Evolutionary conservation across 2,113 vertebrate species (phyloP), one percentile per base, ranked within the genome.

Genomic region (Sphyrna mokarran): DNA sequence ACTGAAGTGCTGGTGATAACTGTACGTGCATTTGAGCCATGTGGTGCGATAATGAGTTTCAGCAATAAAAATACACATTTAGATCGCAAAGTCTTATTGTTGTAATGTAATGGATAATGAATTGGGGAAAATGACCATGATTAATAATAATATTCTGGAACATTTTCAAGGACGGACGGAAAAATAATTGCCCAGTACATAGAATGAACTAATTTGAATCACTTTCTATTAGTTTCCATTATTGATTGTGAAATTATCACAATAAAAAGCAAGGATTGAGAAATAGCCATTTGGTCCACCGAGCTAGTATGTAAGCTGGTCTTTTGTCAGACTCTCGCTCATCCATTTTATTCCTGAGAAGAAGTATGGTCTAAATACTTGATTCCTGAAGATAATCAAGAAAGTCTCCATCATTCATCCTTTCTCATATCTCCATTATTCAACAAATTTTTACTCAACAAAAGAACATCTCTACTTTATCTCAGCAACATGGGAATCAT

Each of bases 131-230:
- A 63, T 66, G 58, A 66, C 8, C 89, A 63, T 90, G 58, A 63
- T 91, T 91, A 91, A n/a, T 91, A 91, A 91, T 91, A 91, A 91
- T 93, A 66, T 91, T 63, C 89, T 66, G 14, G 89, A 93, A 61
- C 1, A 68, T 14, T 63, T 90, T n/a, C 16, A 66, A 68, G 33
- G 33, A 66, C 33, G 4, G 89, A 63, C 68, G 89, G 89, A 66
- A 66, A 33, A 66, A 33, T 68, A 93, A 93, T 93, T 93, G 63
- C 33, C 66, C 33, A 89, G 7, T 33, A 91, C 33, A 37, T 33
- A 66, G 16, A 68, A 66, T 33, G n/a, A 33, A 66, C n/a, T 22
- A 22, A 66, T 66, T 22, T 66, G 8, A 91, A 33, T 13, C 14
- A 91, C 89, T 11, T 63, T 63, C 61, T 66, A 37, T 18, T 58